Base-by-base conservation (phyloP, 92 coral and sea anemone species). In the Porites evermanni region DNA sequence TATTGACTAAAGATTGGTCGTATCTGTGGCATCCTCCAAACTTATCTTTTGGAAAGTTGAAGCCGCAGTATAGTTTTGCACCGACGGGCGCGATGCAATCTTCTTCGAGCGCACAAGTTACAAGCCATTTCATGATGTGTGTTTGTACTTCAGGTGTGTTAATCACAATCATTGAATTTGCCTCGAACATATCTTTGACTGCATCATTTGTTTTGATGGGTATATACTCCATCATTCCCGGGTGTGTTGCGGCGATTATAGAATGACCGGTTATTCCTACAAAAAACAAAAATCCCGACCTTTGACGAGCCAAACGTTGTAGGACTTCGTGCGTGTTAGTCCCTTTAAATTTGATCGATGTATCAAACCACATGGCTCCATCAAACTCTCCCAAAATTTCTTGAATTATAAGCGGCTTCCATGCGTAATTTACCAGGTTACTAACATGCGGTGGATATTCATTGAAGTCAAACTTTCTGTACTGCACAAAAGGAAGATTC, bases 301-400 rank as follows among this genome's bases (percentile, higher is more conserved):
- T 56, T 2, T 11, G 16, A 14, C 61, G 61, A 56, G 61, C 61
- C 61, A 56, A 11, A 11, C 16, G 61, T 14, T 56, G 13, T 14
- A 56, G 16, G 16, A 56, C 61, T 38, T 38, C 47, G 16, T 14
- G 61, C 4, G 61, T 56, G 13, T 11, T 56, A 56, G 12, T 56
- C 14, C 13, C 2, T 56, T 56, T 23, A 68, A 85, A 85, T 6
- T 64, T 81, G 3, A 85, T 66, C 11, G 77, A 85, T 11, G 89
- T 60, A 47, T 85, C 89, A 18, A 85, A 67, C 85, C 89, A 85
- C 24, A 85, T 26, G 24, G 65, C 81, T 18, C 89, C 89, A 12
- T 79, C 85, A 72, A 66, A 85, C 53, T 85, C 89, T 1, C 77
- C 52, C 29, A 85, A 66, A 20, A 51, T 19, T 47, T 67, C 23